Base-by-base conservation (phyloP, 2,797 vertebrate genomes). In the Crenichthys baileyi region DNA sequence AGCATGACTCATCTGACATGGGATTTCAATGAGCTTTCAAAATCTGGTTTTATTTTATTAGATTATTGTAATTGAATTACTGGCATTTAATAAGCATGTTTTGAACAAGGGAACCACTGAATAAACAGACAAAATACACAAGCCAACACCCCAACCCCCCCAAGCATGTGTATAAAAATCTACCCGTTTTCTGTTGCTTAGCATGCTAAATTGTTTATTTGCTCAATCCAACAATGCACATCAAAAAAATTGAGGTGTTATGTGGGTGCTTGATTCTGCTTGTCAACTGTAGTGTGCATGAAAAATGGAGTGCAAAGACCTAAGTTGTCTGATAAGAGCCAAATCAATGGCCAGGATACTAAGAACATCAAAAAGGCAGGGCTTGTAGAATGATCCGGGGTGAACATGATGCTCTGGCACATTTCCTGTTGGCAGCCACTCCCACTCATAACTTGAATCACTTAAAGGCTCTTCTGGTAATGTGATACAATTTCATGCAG, bases 1-100 rank as follows among this genome's bases (percentile, higher is more conserved):
- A 67, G 70, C 48, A 77, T 90, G 85, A 91, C 78, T 90, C 85
- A 87, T 90, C 80, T 87, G 80, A 88, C 89, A 90, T 88, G 90
- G 90, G 91, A 91, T 93, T 92, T 88, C 82, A 88, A 63, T 73
- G 80, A 89, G 89, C 89, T 92, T 94, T 90, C 79, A 78, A 92
- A 85, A 90, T 86, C 79, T 77, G 80, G 83, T 92, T 91, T 83
- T 73, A 82, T 80, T 73, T 87, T 87, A 93, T 93, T 92, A 86
- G 87, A 91, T 90, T 86, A 76, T 77, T 88, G 70, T 82, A 82
- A 91, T 79, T 85, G 41, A 84, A 88, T 90, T 91, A 85, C 70
- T 80, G 77, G 63, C 71, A 87, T 90, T 85, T 79, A 85, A 83
- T 83, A 77, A 73, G 63, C 46, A 68, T 63, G 58, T 81, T 84